phyloP scores from a whole-genome alignment of 1,140 invertebrate genomes.

The Papilio polyxenes region DNA sequence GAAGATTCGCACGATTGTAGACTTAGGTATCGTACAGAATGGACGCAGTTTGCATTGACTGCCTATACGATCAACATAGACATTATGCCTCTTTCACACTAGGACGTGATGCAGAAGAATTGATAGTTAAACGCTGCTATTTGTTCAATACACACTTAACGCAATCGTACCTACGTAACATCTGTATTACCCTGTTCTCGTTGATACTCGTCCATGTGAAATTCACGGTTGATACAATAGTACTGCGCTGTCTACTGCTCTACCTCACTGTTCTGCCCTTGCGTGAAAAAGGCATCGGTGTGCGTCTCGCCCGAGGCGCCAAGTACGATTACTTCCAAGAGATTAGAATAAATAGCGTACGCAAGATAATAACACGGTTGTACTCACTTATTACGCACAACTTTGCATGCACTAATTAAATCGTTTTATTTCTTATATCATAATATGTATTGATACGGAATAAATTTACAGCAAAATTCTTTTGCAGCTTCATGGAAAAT shows the following conservation, averaged over 20 bases:
- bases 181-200: too few relatives aligned
- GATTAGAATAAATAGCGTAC: constrained; percentile 32
- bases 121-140: too few relatives aligned
- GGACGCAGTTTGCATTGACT: constrained; percentile 19
- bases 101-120: neutral
- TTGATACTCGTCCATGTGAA: too few relatives aligned
- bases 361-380: constrained; percentile 29
- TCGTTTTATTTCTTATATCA: neutral
- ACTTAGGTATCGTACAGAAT: neutral
- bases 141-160: too few relatives aligned
- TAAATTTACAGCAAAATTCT: too few relatives aligned
- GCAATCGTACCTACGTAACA: too few relatives aligned
- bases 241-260: neutral
- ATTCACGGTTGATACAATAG: neutral
- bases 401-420: constrained; percentile 26
- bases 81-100: neutral
- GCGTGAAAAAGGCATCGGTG: neutral
- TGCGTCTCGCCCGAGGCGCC: constrained; percentile 24
- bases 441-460: neutral
- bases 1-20: constrained; percentile 25
- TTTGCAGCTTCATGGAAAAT: too few relatives aligned
- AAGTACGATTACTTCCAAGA: constrained; percentile 21
- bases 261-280: neutral
- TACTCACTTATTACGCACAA: constrained; percentile 33
- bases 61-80: neutral